phyloP scores from a whole-genome alignment of 2,888 invertebrate species.

The Julus scanicus region DNA sequence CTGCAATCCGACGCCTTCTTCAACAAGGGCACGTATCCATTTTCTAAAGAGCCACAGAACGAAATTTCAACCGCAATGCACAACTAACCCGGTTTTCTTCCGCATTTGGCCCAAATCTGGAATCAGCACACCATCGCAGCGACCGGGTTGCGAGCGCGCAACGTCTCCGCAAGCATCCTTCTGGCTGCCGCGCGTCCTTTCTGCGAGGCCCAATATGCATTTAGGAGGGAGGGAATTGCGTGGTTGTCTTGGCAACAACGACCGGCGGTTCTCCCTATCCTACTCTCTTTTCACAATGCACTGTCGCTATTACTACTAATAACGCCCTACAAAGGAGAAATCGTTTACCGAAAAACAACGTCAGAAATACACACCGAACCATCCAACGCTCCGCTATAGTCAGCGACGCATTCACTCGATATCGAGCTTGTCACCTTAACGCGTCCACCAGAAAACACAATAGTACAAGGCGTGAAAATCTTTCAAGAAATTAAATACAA shows the following conservation, averaged over 20 bases:
- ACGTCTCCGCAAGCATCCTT: neutral
- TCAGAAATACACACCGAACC: neutral
- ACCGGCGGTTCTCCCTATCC: neutral
- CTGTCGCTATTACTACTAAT: neutral
- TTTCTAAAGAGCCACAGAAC: neutral
- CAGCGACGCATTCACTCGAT: no score
- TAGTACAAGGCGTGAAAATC: no score
- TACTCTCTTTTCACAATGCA: conserved; percentile 7
- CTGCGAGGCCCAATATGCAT: neutral
- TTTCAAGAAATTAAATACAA: no score
- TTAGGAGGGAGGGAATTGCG: neutral
- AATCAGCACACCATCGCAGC: no score
- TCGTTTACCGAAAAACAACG: conserved; percentile 21
- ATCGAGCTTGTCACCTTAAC: no score
- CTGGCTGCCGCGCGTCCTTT: neutral
- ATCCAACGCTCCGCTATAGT: no score
- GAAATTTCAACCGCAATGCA: neutral
- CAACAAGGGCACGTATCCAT: neutral
- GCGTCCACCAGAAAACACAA: no score
- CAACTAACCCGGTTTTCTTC: neutral
- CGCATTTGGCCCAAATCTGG: neutral
- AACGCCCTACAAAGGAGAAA: conserved; percentile 6
- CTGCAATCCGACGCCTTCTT: neutral
- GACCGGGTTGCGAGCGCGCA: neutral
- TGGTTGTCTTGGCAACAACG: neutral